These are phyloP conservation scores for Tetrapedia diversipes DNA, from an alignment of 2,888 invertebrate genomes.

Conservation along the genomic window DNA sequence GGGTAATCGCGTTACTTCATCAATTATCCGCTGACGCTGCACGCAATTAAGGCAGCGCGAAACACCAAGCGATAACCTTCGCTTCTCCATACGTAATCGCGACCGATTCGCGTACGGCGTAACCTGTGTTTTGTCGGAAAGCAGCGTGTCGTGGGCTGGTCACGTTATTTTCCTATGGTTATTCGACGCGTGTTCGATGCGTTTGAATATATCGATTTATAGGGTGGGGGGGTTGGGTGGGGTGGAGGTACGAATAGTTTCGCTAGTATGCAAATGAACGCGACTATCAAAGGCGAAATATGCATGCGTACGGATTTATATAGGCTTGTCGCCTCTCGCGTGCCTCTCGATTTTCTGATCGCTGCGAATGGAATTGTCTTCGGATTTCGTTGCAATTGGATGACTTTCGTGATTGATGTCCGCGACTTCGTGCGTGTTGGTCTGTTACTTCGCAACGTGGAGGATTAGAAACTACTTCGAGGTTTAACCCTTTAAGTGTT, in stretches of 20 bases:
- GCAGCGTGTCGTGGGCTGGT: background rate
- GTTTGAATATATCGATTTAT: conserved; percentile 53
- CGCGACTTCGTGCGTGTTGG: too few species aligned
- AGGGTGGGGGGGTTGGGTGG: conserved; percentile 9
- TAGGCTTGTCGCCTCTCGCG: conserved; percentile 23
- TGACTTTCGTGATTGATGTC: too few species aligned
- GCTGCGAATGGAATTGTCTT: conserved; percentile 22
- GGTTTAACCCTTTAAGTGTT: too few species aligned
- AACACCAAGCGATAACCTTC: conserved; percentile 60
- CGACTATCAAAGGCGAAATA: conserved; percentile 57
- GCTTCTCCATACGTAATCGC: conserved; percentile 44
- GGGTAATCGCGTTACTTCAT: conserved; percentile 73
- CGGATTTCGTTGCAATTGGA: conserved; percentile 5
- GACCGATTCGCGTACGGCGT: conserved; percentile 25
- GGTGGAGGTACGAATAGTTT: too few species aligned
- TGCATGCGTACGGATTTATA: conserved; percentile 57
- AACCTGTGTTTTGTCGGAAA: conserved; percentile 33
- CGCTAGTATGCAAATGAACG: conserved; percentile 51
- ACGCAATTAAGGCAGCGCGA: conserved; percentile 70
- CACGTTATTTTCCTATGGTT: conserved; percentile 43
- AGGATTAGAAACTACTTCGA: too few species aligned
- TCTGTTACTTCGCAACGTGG: too few species aligned
- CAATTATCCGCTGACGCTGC: conserved; percentile 71
- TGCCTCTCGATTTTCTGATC: conserved; percentile 35
- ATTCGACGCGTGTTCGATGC: conserved; percentile 45